phyloP scores from a whole-genome alignment of 2,888 invertebrate species.

The Drosophila percnosoma region DNA sequence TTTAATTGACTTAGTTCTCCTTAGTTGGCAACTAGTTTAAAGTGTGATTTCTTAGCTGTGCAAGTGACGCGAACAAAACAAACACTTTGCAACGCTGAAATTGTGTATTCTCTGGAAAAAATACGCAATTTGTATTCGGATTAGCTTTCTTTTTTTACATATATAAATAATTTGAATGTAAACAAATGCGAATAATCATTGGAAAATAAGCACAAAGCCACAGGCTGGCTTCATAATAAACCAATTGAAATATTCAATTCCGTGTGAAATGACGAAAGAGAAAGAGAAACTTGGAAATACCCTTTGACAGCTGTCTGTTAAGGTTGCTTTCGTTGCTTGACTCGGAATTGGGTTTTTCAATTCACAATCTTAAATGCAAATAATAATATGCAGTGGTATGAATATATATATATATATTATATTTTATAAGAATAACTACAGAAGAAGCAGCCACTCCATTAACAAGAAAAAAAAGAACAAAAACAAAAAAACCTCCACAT shows the following conservation, averaged over 20 bases:
- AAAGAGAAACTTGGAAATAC: not conserved
- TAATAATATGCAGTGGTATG: not conserved
- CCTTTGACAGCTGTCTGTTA: not conserved
- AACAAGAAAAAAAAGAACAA: not conserved
- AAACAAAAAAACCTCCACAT: slow-evolving; percentile 18
- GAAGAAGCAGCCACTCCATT: slow-evolving; percentile 29
- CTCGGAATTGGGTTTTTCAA: not conserved
- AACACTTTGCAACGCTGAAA: slow-evolving; percentile 33
- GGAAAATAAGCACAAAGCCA: slow-evolving; percentile 4
- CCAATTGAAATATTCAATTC: not conserved
- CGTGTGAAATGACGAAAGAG: not conserved
- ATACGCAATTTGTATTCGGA: slow-evolving; percentile 32
- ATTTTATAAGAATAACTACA: slow-evolving; percentile 35
- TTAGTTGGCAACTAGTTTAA: slow-evolving; percentile 40
- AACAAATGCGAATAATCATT: not conserved
- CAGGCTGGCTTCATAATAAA: slow-evolving; percentile 1
- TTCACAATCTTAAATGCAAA: not conserved
- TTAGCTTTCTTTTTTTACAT: slow-evolving; percentile 20
- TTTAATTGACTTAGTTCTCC: slow-evolving; percentile 31
- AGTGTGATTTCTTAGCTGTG: slow-evolving; percentile 38
- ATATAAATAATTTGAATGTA: slow-evolving; percentile 5
- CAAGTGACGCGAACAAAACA: slow-evolving; percentile 62
- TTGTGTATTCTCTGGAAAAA: slow-evolving; percentile 42
- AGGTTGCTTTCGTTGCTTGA: not conserved
- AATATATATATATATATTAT: slow-evolving; percentile 6